Base-by-base conservation (phyloP, 2,113 vertebrate species). In the Xenopus borealis region DNA sequence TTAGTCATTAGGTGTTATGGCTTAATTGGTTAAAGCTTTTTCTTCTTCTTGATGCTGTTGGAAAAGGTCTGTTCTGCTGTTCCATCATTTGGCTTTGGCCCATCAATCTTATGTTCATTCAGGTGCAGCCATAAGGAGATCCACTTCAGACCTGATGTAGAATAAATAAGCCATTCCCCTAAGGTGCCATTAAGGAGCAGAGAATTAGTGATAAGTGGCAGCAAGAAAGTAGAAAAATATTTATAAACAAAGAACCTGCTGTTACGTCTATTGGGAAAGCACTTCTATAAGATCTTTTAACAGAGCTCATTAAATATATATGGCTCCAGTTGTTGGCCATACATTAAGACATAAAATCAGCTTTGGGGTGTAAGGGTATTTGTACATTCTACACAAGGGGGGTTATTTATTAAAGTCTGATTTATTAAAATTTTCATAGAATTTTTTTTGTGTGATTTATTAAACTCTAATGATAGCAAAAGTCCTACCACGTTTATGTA, bases 141-240 rank as follows among this genome's bases (percentile, higher is more conserved):
- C 68, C 67, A 77, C 66, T 70, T 64, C 67, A 70, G 67, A 47
- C 58, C 27, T 33, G 67, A 77, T 69, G 61, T 18, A 64, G 14
- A 69, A 44, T 12, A 75, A 69, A 75, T 66, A 45, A 72, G 23
- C 40, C 30, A 47, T 70, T 77, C 74, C 74, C 74, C 74, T 57
- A 64, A 64, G 74, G 74, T 77, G 74, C 74, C 61, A 70, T 77
- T 77, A 77, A 77, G 67, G 19, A 77, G 67, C 67, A 77, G 74
- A 62, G 66, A 77, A 77, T 77, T 69, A 77, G 74, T 61, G 61
- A 77, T 77, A 64, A 77, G 67, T 62, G 61, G 74, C 66, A 64
- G 72, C 47, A 77, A 77, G 74, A 77, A 77, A 77, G 74, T 77
- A 77, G 74, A 77, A 77, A 76, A 77, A 77, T 77, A 77, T 77